phyloP scores from a whole-genome alignment of 2,113 vertebrate genomes.

The Labeo catla region DNA sequence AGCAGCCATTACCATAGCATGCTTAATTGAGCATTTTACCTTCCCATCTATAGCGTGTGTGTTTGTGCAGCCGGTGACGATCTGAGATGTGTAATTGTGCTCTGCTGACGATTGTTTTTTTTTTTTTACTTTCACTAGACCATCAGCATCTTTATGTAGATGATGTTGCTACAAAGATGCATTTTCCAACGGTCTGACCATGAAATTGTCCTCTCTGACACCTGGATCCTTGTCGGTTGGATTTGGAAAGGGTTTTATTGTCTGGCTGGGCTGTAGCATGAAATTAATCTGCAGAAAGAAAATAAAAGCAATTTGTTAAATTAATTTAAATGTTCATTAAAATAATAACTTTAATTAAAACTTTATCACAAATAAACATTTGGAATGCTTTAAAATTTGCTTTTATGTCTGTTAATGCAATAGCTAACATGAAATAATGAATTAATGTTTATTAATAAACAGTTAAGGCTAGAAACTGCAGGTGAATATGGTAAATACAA shows the following conservation, averaged over 20 bases:
- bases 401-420: background rate
- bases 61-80: constrained; percentile 80
- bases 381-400: background rate
- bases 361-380: background rate
- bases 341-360: background rate
- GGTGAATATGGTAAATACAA: background rate
- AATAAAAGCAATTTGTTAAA: background rate
- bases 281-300: constrained; percentile 67
- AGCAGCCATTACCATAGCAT: constrained; percentile 95
- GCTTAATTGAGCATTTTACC: constrained; percentile 90
- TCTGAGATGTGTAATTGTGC: constrained; percentile 86
- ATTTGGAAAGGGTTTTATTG: constrained; percentile 57
- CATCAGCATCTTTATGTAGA: constrained; percentile 99
- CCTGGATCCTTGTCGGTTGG: constrained; percentile 71
- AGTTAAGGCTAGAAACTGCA: background rate
- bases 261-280: constrained; percentile 17
- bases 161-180: constrained; percentile 89
- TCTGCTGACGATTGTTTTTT: constrained; percentile 80
- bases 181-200: constrained; percentile 92
- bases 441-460: no score
- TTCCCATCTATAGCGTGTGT: constrained; percentile 87
- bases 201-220: constrained; percentile 86
- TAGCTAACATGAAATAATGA: no score
- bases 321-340: background rate
- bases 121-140: constrained; percentile 86